phyloP scores from a whole-genome alignment of 2,797 vertebrate genomes.

The Streptopelia turtur region DNA sequence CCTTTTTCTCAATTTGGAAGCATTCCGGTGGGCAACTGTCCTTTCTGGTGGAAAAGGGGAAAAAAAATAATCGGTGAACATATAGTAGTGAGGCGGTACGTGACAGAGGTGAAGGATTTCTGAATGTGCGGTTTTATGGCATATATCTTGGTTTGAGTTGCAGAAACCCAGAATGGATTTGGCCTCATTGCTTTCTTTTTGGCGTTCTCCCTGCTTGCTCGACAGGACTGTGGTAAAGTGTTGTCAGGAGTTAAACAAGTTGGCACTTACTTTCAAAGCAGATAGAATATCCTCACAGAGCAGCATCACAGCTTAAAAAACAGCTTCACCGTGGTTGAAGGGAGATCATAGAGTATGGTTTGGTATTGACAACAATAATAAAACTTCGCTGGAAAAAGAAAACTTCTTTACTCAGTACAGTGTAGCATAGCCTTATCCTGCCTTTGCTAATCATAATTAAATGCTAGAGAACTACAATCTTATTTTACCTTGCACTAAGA shows the following conservation, averaged over 20 bases:
- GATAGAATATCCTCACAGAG: neutral
- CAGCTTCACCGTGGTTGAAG: neutral
- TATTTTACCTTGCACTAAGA: neutral
- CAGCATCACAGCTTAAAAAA: neutral
- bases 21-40: neutral
- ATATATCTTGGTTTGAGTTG: rapidly evolving
- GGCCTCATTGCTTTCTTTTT: neutral
- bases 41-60: neutral
- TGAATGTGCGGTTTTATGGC: neutral
- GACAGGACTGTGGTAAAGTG: neutral
- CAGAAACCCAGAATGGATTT: neutral
- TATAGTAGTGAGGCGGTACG: rapidly evolving
- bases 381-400: neutral
- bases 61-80: neutral
- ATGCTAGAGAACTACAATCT: neutral
- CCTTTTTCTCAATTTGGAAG: neutral
- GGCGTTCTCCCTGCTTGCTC: neutral
- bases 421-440: neutral
- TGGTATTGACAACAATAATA: neutral
- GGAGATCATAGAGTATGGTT: neutral
- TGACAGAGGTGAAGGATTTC: neutral
- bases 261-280: neutral
- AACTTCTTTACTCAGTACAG: neutral
- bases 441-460: neutral
- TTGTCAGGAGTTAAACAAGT: neutral